Evolutionary conservation across 2,888 invertebrate genomes (phyloP), one percentile per base, ranked within the genome.

Genomic region (Agriopis aurantiaria): DNA sequence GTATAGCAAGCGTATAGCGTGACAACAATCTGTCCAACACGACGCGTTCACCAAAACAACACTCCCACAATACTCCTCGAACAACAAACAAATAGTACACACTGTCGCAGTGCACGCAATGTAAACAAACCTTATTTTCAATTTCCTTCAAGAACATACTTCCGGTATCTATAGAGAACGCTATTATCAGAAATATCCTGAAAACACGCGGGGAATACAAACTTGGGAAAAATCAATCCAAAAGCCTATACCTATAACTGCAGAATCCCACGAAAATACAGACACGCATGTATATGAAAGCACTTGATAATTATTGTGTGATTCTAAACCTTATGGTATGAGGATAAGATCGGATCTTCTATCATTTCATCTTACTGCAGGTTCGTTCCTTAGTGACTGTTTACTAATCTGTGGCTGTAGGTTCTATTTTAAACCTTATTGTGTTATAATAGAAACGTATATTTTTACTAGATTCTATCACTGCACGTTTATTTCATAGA

Each of bases 221-320:
- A 80, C 74, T 74, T 75, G 71, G 71, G 75, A 77, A 84, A 88
- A 88, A 88, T 89, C 86, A 87, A 90, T 88, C 76, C 78, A 73
- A 60, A 68, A 62, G 52, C 55, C 49, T 3, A 60, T 53, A 70
- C 55, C 48, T 65, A 64, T 67, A 69, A 23, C 60, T 61, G 60
- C 57, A 51, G 8, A 62, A 61, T 59, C n/a, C n/a, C 17, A 23
- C 14, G n/a, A 40, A 57, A 53, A 69, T 53, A 58, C 56, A 65
- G 46, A 48, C 55, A 60, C 59, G 53, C 41, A 51, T 8, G n/a
- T 49, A 60, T 17, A 43, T 11, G 23, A 8, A 46, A 33, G 8
- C 4, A 46, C 46, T 49, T 49, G 2, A 41, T 0, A n/a, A 40
- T 12, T 40, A 8, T 8, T 3, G 40, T 46, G 3, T 12, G 9